Evolutionary conservation across 2,113 vertebrate species (phyloP).

Genomic region (Sigmodon hispidus): DNA sequence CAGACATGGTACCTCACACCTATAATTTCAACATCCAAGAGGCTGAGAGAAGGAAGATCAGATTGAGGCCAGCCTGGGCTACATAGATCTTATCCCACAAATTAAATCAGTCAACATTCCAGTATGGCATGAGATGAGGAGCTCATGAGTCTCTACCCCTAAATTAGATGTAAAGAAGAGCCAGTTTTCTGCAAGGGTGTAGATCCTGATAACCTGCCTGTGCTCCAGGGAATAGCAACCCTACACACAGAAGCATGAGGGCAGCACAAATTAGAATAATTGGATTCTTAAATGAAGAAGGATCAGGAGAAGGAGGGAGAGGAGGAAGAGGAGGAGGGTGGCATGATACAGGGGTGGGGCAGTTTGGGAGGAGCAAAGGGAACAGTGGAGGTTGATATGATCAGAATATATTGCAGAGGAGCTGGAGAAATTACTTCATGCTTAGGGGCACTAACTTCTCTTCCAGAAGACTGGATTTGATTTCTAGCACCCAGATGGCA

Average conservation of each 20-base stretch:
- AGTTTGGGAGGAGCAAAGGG: neutral
- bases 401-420: neutral
- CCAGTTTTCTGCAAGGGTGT: neutral
- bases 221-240: too few relatives aligned
- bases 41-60: neutral
- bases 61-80: neutral
- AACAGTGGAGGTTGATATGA: too few relatives aligned
- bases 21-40: neutral
- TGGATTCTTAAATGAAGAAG: neutral
- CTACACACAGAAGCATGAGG: neutral
- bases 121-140: neutral
- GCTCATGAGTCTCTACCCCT: neutral
- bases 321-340: neutral
- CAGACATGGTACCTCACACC: neutral
- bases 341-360: neutral
- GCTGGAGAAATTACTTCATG: too few relatives aligned
- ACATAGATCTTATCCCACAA: neutral
- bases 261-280: neutral
- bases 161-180: neutral
- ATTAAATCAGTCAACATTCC: too few relatives aligned
- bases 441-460: too few relatives aligned
- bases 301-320: fast-evolving
- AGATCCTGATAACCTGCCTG: neutral
- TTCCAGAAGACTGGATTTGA: neutral
- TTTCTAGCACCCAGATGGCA: neutral